phyloP scores from a whole-genome alignment of 1,140 invertebrate genomes.

The Drosophila ambigua region DNA sequence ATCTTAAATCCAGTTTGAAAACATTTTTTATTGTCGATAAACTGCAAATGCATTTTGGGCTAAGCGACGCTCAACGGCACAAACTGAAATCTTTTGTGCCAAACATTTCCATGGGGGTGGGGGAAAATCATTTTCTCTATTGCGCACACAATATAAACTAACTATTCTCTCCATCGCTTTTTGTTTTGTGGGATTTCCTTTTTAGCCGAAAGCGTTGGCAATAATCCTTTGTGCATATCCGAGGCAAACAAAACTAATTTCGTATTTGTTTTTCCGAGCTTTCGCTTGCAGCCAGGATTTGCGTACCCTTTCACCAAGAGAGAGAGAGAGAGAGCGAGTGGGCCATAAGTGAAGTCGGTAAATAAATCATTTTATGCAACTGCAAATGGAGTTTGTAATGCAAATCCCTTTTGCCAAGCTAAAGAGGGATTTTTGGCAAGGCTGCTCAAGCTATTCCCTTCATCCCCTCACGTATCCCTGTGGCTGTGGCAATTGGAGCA shows the following conservation, averaged over 20 bases:
- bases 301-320: background rate
- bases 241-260: constrained; percentile 24
- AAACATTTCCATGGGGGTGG: background rate
- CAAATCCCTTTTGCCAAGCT: constrained; percentile 29
- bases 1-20: background rate
- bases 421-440: constrained; percentile 13
- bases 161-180: background rate
- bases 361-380: constrained; percentile 40
- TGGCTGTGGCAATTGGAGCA: constrained; percentile 1
- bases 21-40: background rate
- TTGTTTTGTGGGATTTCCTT: constrained; percentile 1
- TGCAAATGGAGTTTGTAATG: constrained; percentile 39
- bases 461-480: background rate
- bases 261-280: constrained; percentile 24
- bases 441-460: constrained; percentile 2
- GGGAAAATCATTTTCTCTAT: background rate
- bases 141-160: background rate
- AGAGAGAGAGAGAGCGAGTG: background rate
- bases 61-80: background rate
- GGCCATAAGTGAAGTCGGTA: constrained; percentile 32
- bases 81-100: background rate
- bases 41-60: background rate
- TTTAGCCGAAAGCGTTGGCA: background rate
- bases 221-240: constrained; percentile 35
- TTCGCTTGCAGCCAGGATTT: constrained; percentile 19